Evolutionary conservation across 2,113 vertebrate genomes (phyloP).

Genomic region (Platysteira castanea): DNA sequence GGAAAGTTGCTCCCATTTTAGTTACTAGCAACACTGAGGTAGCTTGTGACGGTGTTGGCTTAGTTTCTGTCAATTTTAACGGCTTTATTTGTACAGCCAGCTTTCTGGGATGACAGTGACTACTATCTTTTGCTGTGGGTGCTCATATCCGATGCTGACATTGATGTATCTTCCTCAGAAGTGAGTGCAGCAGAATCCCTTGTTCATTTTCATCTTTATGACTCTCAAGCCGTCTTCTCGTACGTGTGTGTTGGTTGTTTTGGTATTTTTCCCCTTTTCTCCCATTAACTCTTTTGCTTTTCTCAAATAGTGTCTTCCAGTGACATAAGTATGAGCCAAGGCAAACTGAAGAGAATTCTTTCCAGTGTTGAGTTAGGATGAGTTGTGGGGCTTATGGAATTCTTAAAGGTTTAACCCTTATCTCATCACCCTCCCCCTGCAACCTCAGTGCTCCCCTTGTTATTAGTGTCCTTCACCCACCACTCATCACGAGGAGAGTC

Average conservation of each 20-base stretch:
- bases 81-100: background rate
- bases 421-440: fast-evolving
- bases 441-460: fast-evolving
- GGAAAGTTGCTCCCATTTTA: background rate
- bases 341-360: background rate
- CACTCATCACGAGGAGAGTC: background rate
- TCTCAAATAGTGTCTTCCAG: background rate
- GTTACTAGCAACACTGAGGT: background rate
- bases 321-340: background rate
- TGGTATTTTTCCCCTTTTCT: background rate
- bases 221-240: background rate
- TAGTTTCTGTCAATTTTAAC: conserved; percentile 9
- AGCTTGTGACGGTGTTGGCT: background rate
- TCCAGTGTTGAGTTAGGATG: background rate
- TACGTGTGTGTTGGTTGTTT: background rate
- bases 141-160: background rate
- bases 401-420: background rate
- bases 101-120: conserved; percentile 19
- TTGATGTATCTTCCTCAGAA: background rate
- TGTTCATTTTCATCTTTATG: conserved; percentile 36
- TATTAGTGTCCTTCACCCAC: background rate
- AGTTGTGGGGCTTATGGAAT: background rate
- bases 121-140: conserved; percentile 15
- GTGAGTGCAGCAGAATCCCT: background rate
- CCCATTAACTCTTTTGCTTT: background rate